These are phyloP conservation scores for Penaeus vannamei DNA, from an alignment of 1,140 invertebrate species.

Conservation along the genomic window DNA sequence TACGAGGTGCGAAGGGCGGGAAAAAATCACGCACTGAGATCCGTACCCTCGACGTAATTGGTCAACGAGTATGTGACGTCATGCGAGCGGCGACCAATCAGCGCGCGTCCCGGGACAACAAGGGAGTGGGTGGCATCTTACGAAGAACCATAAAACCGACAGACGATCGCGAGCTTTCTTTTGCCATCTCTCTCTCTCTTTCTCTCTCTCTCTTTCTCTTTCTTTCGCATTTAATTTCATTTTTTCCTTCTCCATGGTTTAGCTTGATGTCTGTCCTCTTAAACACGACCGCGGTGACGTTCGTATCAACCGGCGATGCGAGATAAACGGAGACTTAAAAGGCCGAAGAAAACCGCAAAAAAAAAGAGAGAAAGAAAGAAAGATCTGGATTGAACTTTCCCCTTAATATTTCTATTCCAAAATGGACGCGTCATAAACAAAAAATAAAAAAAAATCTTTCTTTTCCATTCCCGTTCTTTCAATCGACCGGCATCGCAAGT, in stretches of 20 bases:
- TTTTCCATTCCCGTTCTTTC: no score
- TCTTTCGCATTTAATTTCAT: not conserved
- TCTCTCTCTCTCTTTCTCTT: slow-evolving; percentile 26
- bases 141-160: slow-evolving; percentile 57
- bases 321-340: no score
- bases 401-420: no score
- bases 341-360: no score
- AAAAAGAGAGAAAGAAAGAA: no score
- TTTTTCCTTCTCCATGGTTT: no score
- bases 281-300: slow-evolving; percentile 2
- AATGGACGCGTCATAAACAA: no score
- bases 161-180: slow-evolving; percentile 53
- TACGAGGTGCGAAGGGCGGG: not conserved
- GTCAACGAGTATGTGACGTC: slow-evolving; percentile 39
- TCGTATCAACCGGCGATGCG: no score
- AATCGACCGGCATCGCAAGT: no score
- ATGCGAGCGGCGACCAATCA: slow-evolving; percentile 45
- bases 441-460: no score
- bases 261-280: slow-evolving; percentile 2
- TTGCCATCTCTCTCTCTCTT: slow-evolving; percentile 46
- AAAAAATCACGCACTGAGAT: slow-evolving; percentile 61
- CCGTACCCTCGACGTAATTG: slow-evolving; percentile 49
- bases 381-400: no score
- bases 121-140: slow-evolving; percentile 64
- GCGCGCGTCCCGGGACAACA: slow-evolving; percentile 54